These are phyloP conservation scores for Tetragnatha versicolor DNA, from an alignment of 1,140 invertebrate species.

Conservation along the genomic window DNA sequence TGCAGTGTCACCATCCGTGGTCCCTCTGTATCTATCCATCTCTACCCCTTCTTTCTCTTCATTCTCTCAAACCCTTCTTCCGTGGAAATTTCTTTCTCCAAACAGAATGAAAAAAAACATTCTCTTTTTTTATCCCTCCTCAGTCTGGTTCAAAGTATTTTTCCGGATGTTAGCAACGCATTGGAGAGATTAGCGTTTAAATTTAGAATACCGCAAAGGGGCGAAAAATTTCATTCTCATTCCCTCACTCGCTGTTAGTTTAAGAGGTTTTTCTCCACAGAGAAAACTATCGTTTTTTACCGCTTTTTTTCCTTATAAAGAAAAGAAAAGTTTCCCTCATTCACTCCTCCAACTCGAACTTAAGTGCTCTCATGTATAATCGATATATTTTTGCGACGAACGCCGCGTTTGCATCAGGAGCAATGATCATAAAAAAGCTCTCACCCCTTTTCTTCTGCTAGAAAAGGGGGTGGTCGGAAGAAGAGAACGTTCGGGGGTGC, in stretches of 20 bases:
- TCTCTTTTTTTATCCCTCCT: neutral
- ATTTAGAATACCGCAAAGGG: slow-evolving; percentile 23
- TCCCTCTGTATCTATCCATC: no score
- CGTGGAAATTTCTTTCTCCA: slow-evolving; percentile 14
- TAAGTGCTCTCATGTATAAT: no score
- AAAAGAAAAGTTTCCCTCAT: neutral
- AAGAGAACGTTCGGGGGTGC: no score
- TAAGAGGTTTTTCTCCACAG: neutral
- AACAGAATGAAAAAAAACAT: slow-evolving; percentile 1
- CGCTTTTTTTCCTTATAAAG: neutral
- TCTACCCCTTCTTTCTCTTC: neutral
- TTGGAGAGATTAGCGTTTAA: slow-evolving; percentile 50
- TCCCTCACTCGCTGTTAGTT: neutral
- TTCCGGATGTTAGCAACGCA: slow-evolving; percentile 47
- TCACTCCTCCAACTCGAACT: no score
- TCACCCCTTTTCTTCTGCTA: no score
- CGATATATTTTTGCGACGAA: no score
- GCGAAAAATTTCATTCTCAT: neutral
- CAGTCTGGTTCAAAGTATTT: slow-evolving; percentile 35
- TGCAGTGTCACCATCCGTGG: no score
- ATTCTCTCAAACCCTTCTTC: neutral
- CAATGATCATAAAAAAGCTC: no score
- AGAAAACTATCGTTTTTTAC: neutral
- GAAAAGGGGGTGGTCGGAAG: no score
- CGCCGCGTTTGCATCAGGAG: no score